Base-by-base conservation (phyloP, 2,113 vertebrate species). In the Elephantulus edwardii region DNA sequence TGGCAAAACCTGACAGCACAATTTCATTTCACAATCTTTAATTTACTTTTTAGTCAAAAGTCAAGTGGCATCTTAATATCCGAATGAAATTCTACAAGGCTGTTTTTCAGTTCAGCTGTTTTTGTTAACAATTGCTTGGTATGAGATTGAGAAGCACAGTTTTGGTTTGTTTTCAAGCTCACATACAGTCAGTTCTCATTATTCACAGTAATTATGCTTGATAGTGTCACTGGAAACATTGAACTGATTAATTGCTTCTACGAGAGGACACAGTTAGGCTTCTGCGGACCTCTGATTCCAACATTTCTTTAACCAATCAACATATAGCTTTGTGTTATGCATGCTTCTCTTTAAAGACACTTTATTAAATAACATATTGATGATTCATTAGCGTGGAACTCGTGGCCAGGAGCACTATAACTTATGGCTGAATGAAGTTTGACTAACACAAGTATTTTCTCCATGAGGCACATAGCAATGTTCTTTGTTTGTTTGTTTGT, bases 1-100 rank as follows among this genome's bases (percentile, higher is more conserved):
- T 40, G 24, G 50, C 48, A 72, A 71, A 84, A 90, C 72, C 40
- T 46, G 20, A 28, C 19, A 72, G 38, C 5, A 20, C 6, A 5
- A 46, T 86, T 92, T 91, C 30, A 71, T 81, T 77, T 33, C 56
- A 76, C 42, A 78, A 12, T 44, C 28, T 91, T 38, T 64, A 30
- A 4, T 54, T 93, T 52, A 42, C 8, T 54, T 78, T 90, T 85
- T 52, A n/a, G 35, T 30, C 2, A 17, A 50, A 16, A 75, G 38
- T 72, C 5, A 82, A 35, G 42, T 89, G 50, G 30, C 22, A 66
- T 40, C 19, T 19, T 52, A 86, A 83, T 52, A 46, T 11, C 52
- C 58, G 83, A 62, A 8, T 58, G 40, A 82, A 91, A 84, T 60
- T 92, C 54, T 83, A 10, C 33, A 88, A 71, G 46, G 79, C 72